A percentile compares a stretch with the other conserved stretches of the same genome.
These are phyloP conservation scores for Isotomurus palustris DNA, from an alignment of 2,888 invertebrate genomes.

Conservation along the genomic window DNA sequence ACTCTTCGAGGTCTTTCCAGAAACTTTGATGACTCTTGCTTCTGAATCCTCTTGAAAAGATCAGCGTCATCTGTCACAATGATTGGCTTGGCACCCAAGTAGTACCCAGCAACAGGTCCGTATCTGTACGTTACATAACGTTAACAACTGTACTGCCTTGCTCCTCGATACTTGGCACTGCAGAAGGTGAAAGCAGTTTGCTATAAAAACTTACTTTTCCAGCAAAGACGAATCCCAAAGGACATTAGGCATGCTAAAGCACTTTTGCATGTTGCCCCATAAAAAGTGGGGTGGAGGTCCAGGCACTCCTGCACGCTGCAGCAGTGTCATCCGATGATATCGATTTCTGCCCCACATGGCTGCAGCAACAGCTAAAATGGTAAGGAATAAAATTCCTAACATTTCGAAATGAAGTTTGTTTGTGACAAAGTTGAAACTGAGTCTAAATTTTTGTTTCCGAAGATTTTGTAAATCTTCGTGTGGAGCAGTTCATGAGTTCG, in stretches of 20 bases:
- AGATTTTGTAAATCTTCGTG: too few relatives aligned
- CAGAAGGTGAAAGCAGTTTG: neutral
- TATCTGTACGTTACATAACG: slow-evolving; percentile 11
- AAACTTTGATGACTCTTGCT: slow-evolving; percentile 3
- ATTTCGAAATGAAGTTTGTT: too few relatives aligned
- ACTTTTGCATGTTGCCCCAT: slow-evolving; percentile 15
- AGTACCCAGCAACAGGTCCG: slow-evolving; percentile 30
- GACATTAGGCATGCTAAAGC: slow-evolving; percentile 13
- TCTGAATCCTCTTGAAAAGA: slow-evolving; percentile 24
- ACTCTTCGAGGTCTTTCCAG: slow-evolving; percentile 30
- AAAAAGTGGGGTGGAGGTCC: slow-evolving; percentile 15
- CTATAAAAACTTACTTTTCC: slow-evolving; percentile 7
- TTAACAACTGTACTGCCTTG: neutral
- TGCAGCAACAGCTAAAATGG: too few relatives aligned
- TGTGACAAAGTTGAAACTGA: too few relatives aligned
- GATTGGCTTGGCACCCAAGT: slow-evolving; percentile 36
- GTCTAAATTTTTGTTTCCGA: too few relatives aligned
- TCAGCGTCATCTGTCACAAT: slow-evolving; percentile 20
- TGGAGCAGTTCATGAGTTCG: too few relatives aligned
- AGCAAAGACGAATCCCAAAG: slow-evolving; percentile 6
- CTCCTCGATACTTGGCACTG: neutral
- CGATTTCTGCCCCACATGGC: too few relatives aligned
- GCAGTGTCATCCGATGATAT: too few relatives aligned
- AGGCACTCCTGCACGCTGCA: slow-evolving; percentile 11
- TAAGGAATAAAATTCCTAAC: too few relatives aligned